Evolutionary conservation across 1,140 invertebrate genomes (phyloP).

Genomic region (Dufourea novaeangliae): DNA sequence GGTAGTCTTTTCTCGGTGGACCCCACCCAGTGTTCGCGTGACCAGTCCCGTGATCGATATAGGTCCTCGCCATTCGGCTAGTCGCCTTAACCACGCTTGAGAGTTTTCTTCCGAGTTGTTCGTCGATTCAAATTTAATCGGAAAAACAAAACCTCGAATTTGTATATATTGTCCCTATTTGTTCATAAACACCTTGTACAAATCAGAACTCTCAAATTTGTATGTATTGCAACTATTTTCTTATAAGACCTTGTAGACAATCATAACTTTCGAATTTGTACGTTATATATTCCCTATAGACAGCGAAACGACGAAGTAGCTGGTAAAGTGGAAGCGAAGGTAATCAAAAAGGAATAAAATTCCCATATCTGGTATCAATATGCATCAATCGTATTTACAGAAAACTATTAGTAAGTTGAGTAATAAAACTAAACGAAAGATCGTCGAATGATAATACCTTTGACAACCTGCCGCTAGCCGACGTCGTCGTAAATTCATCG

Average conservation of each 20-base stretch:
- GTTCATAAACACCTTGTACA: no score
- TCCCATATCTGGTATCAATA: no score
- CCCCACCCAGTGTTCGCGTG: slow-evolving; percentile 54
- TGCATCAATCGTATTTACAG: neutral
- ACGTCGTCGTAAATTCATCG: neutral
- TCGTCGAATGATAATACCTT: neutral
- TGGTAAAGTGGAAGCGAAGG: neutral
- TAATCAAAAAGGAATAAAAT: neutral
- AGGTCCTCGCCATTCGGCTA: slow-evolving; percentile 8
- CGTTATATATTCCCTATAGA: no score
- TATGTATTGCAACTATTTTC: no score
- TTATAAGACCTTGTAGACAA: no score
- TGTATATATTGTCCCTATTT: no score
- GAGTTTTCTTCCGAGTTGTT: slow-evolving; percentile 8
- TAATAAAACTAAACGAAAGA: neutral
- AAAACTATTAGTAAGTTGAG: neutral
- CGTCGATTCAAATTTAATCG: neutral
- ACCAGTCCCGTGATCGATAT: slow-evolving; percentile 47
- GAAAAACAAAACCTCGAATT: no score
- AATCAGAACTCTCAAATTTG: no score
- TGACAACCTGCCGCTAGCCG: neutral
- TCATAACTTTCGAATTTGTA: no score
- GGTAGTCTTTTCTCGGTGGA: slow-evolving; percentile 34
- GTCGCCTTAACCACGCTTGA: slow-evolving; percentile 26
- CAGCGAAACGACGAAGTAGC: no score